Evolutionary conservation across 2,888 invertebrate species (phyloP), one percentile per base, ranked within the genome.

Genomic region (Orgyia antiqua): DNA sequence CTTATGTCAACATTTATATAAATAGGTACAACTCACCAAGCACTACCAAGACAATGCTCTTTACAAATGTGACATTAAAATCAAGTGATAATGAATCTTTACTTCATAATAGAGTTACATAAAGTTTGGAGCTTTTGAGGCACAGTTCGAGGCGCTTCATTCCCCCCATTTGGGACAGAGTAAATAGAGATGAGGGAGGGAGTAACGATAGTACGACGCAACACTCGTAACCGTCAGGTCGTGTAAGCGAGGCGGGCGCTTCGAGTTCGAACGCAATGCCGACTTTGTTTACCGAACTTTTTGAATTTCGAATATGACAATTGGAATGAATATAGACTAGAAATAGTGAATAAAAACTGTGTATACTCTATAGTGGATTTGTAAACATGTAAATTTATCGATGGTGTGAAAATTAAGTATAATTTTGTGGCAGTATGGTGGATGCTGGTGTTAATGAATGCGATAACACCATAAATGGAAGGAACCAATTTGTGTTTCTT

Each of bases 351-450:
- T 49, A 47, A 47, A 51, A 52, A 51, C 42, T 45, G 57, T 58
- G 53, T 39, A 51, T 49, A 33, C 4, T 36, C 27, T 40, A 26
- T 45, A 52, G 69, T 67, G 65, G 56, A 57, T 56, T 64, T 52
- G 56, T 63, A 67, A 79, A 70, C 63, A 83, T 82, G 84, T 84
- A 78, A 82, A 68, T 71, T 70, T 6, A 63, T 70, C 60, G 59
- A 65, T 70, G 73, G 69, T 71, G 76, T 73, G 68, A 68, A 63
- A 71, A 74, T 70, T 68, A 58, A 57, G 68, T 62, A 71, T 70
- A 66, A 75, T 70, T 71, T 59, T 56, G 82, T 76, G 82, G 76
- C 84, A 86, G 84, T 72, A 86, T 86, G 84, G 82, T 86, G 78
- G 73, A 78, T 83, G 76, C 69, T 70, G 77, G 83, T 84, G 80